A percentile compares a stretch with the other conserved stretches of the same genome.
phyloP scores from a whole-genome alignment of 2,797 vertebrate genomes.

The Carapus acus region DNA sequence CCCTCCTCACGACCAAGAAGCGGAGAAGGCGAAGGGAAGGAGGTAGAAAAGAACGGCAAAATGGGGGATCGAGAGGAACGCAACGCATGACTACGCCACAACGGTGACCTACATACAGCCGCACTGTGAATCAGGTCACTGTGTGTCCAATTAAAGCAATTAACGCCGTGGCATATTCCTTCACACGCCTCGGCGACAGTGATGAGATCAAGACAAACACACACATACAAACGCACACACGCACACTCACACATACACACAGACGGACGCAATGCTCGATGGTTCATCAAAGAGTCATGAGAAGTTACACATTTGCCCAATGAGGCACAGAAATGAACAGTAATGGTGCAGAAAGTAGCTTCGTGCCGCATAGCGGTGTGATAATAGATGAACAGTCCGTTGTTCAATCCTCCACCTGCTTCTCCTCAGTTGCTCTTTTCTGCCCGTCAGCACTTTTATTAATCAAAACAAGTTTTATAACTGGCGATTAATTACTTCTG shows the following conservation, averaged over 20 bases:
- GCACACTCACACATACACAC: too few relatives aligned
- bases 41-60: slow-evolving; percentile 1
- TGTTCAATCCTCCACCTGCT: background rate
- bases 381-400: too few relatives aligned
- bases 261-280: too few relatives aligned
- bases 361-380: too few relatives aligned
- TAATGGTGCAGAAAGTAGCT: background rate
- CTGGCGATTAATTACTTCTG: slow-evolving; percentile 39
- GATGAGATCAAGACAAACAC: slow-evolving; percentile 1
- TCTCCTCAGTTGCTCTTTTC: background rate
- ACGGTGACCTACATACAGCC: slow-evolving; percentile 59
- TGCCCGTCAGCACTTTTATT: slow-evolving; percentile 8
- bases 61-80: background rate
- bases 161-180: slow-evolving; percentile 25
- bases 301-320: slow-evolving; percentile 38
- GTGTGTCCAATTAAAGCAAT: slow-evolving; percentile 46
- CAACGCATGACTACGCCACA: slow-evolving; percentile 48
- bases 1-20: too few relatives aligned
- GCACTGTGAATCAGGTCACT: slow-evolving; percentile 39
- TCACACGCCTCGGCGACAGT: background rate
- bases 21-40: background rate
- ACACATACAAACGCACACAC: background rate
- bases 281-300: background rate
- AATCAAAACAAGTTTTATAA: slow-evolving; percentile 38
- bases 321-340: slow-evolving; percentile 19